Percentiles rank a stretch among this genome's conserved stretches.
These are phyloP conservation scores for Cichladusa arquata DNA, from an alignment of 2,113 vertebrate genomes.

Conservation along the genomic window DNA sequence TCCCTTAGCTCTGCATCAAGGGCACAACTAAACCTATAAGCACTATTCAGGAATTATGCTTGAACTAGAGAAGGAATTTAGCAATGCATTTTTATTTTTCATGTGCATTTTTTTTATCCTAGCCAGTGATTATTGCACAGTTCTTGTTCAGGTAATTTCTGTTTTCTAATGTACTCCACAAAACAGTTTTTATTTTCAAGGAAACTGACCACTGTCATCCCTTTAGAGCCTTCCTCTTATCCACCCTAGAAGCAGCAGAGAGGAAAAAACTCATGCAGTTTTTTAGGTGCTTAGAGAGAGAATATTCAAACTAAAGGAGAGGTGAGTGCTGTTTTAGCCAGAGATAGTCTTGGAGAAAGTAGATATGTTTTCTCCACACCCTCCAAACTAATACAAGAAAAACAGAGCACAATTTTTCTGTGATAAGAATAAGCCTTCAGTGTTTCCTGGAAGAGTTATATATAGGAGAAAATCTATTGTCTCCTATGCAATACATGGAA, in stretches of 20 bases:
- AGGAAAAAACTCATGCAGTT: rapidly evolving
- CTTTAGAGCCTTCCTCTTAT: neutral
- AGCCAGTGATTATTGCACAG: neutral
- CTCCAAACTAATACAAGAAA: neutral
- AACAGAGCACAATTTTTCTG: neutral
- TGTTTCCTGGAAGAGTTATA: neutral
- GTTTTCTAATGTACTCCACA: neutral
- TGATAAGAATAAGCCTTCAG: neutral
- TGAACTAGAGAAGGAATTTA: neutral
- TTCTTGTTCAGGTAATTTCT: neutral
- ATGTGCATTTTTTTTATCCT: neutral
- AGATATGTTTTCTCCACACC: neutral
- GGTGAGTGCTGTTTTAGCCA: neutral
- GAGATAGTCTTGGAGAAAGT: neutral
- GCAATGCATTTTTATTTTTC: neutral
- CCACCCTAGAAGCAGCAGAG: neutral
- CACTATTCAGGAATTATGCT: neutral
- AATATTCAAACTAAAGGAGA: neutral
- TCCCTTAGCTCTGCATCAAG: neutral
- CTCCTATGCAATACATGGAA: neutral
- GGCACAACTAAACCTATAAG: neutral
- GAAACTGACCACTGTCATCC: neutral
- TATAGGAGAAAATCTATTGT: neutral
- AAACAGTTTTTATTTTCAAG: neutral
- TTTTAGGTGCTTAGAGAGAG: neutral